A percentile compares a stretch with the other conserved stretches of the same genome.
Conservation (phyloP, 2,797 vertebrate species). For the Ctenopoma multispine region DNA sequence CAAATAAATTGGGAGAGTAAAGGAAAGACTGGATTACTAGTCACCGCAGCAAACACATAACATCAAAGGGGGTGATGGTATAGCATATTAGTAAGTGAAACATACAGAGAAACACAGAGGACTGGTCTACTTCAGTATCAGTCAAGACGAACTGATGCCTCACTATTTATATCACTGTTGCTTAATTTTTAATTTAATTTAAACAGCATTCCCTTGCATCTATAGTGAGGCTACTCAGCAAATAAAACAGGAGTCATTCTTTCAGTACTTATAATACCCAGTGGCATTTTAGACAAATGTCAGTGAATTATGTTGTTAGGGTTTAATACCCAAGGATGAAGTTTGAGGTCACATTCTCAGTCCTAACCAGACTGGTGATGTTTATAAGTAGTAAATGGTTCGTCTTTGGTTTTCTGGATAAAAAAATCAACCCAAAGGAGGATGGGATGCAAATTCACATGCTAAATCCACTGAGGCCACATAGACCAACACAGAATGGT, state of each 20-base stretch:
- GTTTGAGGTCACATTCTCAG: background rate
- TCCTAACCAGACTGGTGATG: conserved; percentile 20
- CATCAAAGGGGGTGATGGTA: conserved; percentile 7
- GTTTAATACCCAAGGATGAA: background rate
- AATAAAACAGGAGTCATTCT: conserved; percentile 24
- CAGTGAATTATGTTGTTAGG: conserved; percentile 7
- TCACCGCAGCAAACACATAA: conserved; percentile 13
- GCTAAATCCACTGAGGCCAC: conserved; percentile 33
- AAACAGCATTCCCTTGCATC: conserved; percentile 26
- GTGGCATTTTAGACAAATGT: conserved; percentile 7
- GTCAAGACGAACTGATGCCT: conserved; percentile 20
- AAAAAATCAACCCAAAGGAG: conserved; percentile 7
- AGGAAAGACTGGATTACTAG: conserved; percentile 6
- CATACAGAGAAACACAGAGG: conserved; percentile 14
- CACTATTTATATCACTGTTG: conserved; percentile 11
- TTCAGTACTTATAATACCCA: background rate
- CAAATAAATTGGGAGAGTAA: background rate
- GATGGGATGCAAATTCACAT: conserved; percentile 30
- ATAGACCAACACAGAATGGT: conserved; percentile 8
- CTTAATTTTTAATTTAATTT: conserved; percentile 15
- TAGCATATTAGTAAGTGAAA: conserved; percentile 48
- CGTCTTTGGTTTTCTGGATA: conserved; percentile 10
- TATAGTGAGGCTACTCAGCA: background rate
- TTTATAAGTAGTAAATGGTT: conserved; percentile 8
- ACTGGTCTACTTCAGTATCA: conserved; percentile 3